A percentile compares a stretch with the other conserved stretches of the same genome.
Conservation (phyloP, 2,113 vertebrate species). For the Reinhardtius hippoglossoides region DNA sequence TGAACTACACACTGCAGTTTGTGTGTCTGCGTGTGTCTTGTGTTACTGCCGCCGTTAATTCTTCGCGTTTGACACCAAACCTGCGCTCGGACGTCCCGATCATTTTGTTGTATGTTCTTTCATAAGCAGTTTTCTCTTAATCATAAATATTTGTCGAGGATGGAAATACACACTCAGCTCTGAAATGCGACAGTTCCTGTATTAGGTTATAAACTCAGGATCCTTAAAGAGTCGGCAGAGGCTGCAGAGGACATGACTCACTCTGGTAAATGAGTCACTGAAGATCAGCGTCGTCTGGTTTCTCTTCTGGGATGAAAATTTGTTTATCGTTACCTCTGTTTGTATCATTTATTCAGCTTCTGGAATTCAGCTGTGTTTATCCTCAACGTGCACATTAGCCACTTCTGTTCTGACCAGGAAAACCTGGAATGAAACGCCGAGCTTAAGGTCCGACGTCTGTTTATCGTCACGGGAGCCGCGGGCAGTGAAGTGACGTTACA, state of each 20-base stretch:
- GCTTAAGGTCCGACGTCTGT: conserved; percentile 52
- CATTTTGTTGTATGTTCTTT: conserved; percentile 8
- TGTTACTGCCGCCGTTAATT: conserved; percentile 8
- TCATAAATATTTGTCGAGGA: conserved; percentile 60
- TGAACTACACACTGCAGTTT: conserved; percentile 17
- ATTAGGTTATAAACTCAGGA: conserved; percentile 59
- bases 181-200: conserved; percentile 52
- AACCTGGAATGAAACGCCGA: conserved; percentile 32
- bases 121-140: conserved; percentile 18
- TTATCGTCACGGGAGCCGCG: conserved; percentile 46
- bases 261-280: conserved; percentile 43
- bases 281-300: conserved; percentile 51
- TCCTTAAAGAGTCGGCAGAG: conserved; percentile 20
- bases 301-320: conserved; percentile 33
- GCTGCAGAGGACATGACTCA: conserved; percentile 61
- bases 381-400: conserved; percentile 33
- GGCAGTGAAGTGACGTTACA: conserved; percentile 46
- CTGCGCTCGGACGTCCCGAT: neutral
- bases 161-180: conserved; percentile 49
- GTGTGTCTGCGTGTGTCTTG: conserved; percentile 12
- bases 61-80: conserved; percentile 18
- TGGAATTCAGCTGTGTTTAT: conserved; percentile 72
- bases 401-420: conserved; percentile 68
- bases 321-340: conserved; percentile 69
- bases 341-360: conserved; percentile 65